A percentile compares a stretch with the other conserved stretches of the same genome.
Conservation (phyloP, 2,888 invertebrate genomes). For the Aphidius colemani region DNA sequence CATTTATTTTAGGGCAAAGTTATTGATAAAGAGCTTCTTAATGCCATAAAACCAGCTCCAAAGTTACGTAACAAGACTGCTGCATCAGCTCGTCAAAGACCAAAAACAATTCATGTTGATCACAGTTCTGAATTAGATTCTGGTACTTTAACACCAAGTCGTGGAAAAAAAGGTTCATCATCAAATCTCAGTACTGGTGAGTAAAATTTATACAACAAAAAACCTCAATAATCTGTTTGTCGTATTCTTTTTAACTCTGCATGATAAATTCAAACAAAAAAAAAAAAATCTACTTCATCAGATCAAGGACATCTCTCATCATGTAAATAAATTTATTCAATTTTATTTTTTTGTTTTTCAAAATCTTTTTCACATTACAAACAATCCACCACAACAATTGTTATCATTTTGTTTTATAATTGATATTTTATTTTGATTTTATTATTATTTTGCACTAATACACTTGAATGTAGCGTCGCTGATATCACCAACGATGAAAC, state of each 20-base stretch:
- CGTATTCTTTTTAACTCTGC: no score
- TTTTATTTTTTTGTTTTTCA: no score
- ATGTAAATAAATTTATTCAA: no score
- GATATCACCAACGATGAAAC: conserved; percentile 74
- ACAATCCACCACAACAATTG: no score
- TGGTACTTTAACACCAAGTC: conserved; percentile 72
- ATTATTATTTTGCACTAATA: conserved; percentile 51
- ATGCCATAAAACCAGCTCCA: conserved; percentile 66
- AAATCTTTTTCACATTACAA: no score
- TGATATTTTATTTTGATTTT: conserved; percentile 1
- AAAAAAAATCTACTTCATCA: no score
- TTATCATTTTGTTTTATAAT: background rate
- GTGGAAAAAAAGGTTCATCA: conserved; percentile 79
- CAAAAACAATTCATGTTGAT: conserved; percentile 90
- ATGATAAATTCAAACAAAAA: no score
- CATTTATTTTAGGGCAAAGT: conserved; percentile 71
- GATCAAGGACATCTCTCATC: no score
- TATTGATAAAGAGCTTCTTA: conserved; percentile 72
- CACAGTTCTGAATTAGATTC: conserved; percentile 77
- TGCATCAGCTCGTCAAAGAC: conserved; percentile 71
- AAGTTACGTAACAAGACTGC: conserved; percentile 71
- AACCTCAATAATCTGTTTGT: no score
- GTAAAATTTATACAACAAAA: conserved; percentile 30
- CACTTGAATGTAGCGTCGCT: conserved; percentile 59
- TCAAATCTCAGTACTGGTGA: conserved; percentile 80